Percentiles rank a stretch among this genome's conserved stretches.
Evolutionary conservation across 1,140 invertebrate species (phyloP).

Genomic region (Varroa destructor): DNA sequence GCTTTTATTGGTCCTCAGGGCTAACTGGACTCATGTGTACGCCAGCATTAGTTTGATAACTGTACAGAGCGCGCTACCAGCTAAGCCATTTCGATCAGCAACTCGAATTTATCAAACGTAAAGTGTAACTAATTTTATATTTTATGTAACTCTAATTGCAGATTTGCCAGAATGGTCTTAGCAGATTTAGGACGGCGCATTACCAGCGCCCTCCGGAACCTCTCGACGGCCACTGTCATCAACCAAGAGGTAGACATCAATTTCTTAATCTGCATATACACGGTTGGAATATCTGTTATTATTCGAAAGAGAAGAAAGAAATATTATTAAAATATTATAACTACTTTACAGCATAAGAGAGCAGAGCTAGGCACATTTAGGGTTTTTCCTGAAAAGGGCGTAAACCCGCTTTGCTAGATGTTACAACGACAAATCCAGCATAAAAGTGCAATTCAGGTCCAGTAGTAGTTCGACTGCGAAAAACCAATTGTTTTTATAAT

Average conservation of each 20-base stretch:
- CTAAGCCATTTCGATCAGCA: no score
- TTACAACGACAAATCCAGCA: no score
- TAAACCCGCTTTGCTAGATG: no score
- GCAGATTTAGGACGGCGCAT: constrained; percentile 99
- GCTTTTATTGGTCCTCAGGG: no score
- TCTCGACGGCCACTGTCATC: constrained; percentile 96
- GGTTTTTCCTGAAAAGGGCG: no score
- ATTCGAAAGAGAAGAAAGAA: constrained; percentile 15
- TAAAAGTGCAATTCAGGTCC: no score
- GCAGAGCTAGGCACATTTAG: neutral
- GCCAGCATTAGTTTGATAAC: no score
- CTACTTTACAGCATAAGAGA: constrained; percentile 1
- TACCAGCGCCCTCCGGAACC: constrained; percentile 85
- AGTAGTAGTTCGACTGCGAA: no score
- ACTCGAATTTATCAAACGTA: no score
- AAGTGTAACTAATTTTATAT: neutral
- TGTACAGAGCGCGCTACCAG: no score
- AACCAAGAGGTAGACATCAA: constrained; percentile 73
- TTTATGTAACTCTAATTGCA: neutral
- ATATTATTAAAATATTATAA: constrained; percentile 25
- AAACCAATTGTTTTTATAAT: no score
- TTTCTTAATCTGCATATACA: neutral
- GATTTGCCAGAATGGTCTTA: constrained; percentile 74
- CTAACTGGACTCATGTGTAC: no score
- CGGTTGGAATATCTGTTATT: constrained; percentile 35